Evolutionary conservation across 2,797 vertebrate genomes (phyloP), one percentile per base, ranked within the genome.

Genomic region (Eleutherodactylus coqui): DNA sequence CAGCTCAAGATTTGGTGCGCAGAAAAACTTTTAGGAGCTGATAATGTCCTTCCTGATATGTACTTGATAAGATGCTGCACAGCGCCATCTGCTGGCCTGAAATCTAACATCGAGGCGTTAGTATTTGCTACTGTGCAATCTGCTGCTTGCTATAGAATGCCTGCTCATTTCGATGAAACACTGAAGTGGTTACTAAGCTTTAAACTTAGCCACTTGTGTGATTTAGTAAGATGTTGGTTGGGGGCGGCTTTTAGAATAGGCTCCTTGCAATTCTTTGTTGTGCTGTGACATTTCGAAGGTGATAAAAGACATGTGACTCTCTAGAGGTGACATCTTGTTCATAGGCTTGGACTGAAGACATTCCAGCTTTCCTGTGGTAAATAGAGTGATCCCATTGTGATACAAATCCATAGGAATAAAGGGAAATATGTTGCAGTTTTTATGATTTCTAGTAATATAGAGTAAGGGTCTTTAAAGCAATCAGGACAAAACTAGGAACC

Each of bases 21-120:
- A 88, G 90, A 88, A 92, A 88, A 92, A 95, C 89, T 93, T 92
- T 85, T 90, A 90, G 89, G 14, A 58, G 90, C 53, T 87, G 55
- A 36, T 83, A 1, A 5, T 14, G 11, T 78, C 77, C 2, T 13
- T 2, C 32, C 0, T 0, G 88, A 27, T 29, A 16, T 0, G 19
- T 78, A 85, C 34, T 73, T 86, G 90, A 94, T 93, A 93, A 85
- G 77, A 89, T 88, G 94, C 93, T 82, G 85, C 90, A 53, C 89
- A 95, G 93, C 94, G 88, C 94, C 95, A 95, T 90, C 95, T 96
- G 92, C 94, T 92, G 95, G 93, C 8, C 24, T 21, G 7, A 21
- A n/a, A 10, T 14, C 47, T 10, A n/a, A 21, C 29, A 75, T 24
- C 19, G 41, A 79, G 34, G 58, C 27, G 1, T 36, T 36, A 10